Evolutionary conservation across 2,888 invertebrate species (phyloP).

Genomic region (Nineta flava): DNA sequence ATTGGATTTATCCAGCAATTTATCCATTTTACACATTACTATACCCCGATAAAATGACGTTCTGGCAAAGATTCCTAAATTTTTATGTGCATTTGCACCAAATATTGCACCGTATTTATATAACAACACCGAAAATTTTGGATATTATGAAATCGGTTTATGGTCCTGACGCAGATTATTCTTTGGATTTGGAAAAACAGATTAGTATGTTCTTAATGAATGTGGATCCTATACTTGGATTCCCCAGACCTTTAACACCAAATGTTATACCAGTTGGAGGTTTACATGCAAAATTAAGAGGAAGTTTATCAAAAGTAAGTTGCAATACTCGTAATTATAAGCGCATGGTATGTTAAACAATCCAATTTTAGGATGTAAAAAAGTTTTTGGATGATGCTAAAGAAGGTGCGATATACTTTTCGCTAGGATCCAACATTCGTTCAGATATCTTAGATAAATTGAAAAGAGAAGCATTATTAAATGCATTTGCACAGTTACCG

Average conservation of each 20-base stretch:
- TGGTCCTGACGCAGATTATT: slow-evolving; percentile 2
- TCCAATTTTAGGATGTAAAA: slow-evolving; percentile 14
- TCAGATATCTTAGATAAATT: slow-evolving; percentile 15
- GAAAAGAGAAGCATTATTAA: slow-evolving; percentile 15
- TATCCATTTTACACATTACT: neutral
- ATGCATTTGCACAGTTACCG: slow-evolving; percentile 20
- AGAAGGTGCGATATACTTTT: slow-evolving; percentile 22
- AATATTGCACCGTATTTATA: neutral
- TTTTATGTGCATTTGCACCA: neutral
- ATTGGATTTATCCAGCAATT: slow-evolving; percentile 3
- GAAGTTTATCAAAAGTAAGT: slow-evolving; percentile 19
- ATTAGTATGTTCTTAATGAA: slow-evolving; percentile 20
- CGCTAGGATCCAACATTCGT: slow-evolving; percentile 21
- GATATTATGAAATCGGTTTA: slow-evolving; percentile 7
- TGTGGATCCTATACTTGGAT: slow-evolving; percentile 18
- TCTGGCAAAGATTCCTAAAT: slow-evolving; percentile 7
- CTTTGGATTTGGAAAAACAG: slow-evolving; percentile 13
- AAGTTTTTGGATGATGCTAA: slow-evolving; percentile 18
- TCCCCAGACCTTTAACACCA: slow-evolving; percentile 20
- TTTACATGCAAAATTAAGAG: slow-evolving; percentile 18
- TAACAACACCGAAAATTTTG: slow-evolving; percentile 6
- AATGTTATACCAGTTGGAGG: slow-evolving; percentile 25
- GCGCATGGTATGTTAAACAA: neutral
- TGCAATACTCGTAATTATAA: neutral
- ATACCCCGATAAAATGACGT: slow-evolving; percentile 7